Conservation (phyloP, 2,888 invertebrate species). For the Cybosia mesomella region DNA sequence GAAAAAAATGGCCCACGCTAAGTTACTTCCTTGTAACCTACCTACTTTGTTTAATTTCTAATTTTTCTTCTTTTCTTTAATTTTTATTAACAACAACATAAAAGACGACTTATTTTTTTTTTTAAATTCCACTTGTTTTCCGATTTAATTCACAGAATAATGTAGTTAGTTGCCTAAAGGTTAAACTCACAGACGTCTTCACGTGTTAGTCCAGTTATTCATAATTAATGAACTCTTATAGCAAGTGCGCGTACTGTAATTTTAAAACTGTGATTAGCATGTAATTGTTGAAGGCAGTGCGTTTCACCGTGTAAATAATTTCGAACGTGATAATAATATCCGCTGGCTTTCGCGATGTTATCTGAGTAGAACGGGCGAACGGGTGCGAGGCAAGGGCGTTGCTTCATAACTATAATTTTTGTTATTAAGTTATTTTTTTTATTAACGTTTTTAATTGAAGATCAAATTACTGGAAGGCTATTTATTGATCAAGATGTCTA, state of each 20-base stretch:
- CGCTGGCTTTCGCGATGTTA: constrained; percentile 60
- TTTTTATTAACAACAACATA: too few species aligned
- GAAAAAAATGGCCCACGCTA: too few species aligned
- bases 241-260: constrained; percentile 65
- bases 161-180: too few species aligned
- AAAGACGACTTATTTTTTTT: too few species aligned
- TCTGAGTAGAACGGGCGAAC: constrained; percentile 45
- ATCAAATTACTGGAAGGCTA: not conserved
- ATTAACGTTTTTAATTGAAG: not conserved
- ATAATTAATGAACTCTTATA: constrained; percentile 27
- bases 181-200: not conserved
- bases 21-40: too few species aligned
- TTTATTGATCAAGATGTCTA: not conserved
- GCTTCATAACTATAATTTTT: constrained; percentile 24
- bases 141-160: too few species aligned
- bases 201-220: not conserved
- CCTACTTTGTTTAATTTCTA: too few species aligned
- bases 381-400: constrained; percentile 43
- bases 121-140: too few species aligned
- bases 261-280: constrained; percentile 76
- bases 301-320: constrained; percentile 65
- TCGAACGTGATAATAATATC: constrained; percentile 59
- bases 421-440: constrained; percentile 13
- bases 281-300: constrained; percentile 66
- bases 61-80: too few species aligned